These are phyloP conservation scores for Molanna angustata DNA, from an alignment of 2,888 invertebrate genomes.

Conservation along the genomic window DNA sequence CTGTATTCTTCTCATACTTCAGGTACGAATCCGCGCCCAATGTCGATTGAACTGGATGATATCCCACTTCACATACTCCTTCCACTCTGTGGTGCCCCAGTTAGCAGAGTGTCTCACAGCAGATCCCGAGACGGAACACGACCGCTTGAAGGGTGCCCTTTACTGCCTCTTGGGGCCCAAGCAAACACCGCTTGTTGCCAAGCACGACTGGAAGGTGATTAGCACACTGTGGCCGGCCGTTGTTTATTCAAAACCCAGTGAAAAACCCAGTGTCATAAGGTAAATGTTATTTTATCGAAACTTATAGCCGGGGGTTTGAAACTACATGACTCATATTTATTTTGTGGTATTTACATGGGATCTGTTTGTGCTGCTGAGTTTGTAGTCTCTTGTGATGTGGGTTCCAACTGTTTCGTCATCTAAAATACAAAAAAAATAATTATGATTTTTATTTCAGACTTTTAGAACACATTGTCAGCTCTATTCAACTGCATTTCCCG, in stretches of 20 bases:
- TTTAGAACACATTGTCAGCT: conserved; percentile 55
- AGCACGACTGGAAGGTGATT: conserved; percentile 74
- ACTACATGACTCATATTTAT: too few relatives aligned
- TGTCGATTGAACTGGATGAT: conserved; percentile 61
- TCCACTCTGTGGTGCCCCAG: conserved; percentile 61
- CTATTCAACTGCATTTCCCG: conserved; percentile 59
- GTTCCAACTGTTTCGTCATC: too few relatives aligned
- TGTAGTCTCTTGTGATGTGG: too few relatives aligned
- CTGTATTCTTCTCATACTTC: conserved; percentile 13
- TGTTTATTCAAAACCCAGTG: conserved; percentile 74
- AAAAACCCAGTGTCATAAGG: conserved; percentile 77
- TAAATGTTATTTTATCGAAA: too few relatives aligned
- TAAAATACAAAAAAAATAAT: too few relatives aligned
- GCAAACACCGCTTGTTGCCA: conserved; percentile 61
- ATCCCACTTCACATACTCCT: conserved; percentile 67
- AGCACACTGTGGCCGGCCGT: conserved; percentile 75
- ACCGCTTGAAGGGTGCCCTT: conserved; percentile 75
- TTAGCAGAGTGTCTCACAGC: conserved; percentile 59
- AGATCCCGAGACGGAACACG: conserved; percentile 61
- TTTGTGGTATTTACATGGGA: too few relatives aligned
- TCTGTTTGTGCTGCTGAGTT: too few relatives aligned
- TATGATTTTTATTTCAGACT: conserved; percentile 41
- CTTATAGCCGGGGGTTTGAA: too few relatives aligned
- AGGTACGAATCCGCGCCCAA: conserved; percentile 67
- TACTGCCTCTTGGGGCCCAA: conserved; percentile 72